phyloP scores from a whole-genome alignment of 2,797 vertebrate species.

The Rhinella marina region DNA sequence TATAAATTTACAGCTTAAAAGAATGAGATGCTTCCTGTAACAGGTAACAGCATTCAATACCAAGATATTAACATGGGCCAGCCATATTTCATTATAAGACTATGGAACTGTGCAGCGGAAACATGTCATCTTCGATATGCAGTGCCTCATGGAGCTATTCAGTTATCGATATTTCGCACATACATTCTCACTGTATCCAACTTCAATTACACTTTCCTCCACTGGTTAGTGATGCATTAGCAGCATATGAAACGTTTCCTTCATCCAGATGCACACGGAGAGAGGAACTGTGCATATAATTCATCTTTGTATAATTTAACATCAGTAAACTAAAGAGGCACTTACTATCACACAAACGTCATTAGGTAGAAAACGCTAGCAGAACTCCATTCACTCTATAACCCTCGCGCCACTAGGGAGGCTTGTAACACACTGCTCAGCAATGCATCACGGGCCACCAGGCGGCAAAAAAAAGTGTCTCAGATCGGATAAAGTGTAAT shows the following conservation, averaged over 20 bases:
- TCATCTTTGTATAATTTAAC: slow-evolving; percentile 64
- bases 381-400: slow-evolving; percentile 6
- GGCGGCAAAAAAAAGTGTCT: slow-evolving; percentile 30
- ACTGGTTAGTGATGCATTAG: slow-evolving; percentile 61
- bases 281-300: slow-evolving; percentile 65
- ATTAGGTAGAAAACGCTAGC: slow-evolving; percentile 9
- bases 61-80: slow-evolving; percentile 78
- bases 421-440: slow-evolving; percentile 43
- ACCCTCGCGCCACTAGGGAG: slow-evolving; percentile 10
- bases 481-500: slow-evolving; percentile 93
- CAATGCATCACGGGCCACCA: slow-evolving; percentile 35
- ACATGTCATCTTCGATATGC: slow-evolving; percentile 63
- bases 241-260: slow-evolving; percentile 69
- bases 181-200: slow-evolving; percentile 57
- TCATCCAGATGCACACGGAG: slow-evolving; percentile 53
- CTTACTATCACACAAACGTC: slow-evolving; percentile 73
- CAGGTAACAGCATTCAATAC: slow-evolving; percentile 71
- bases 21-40: slow-evolving; percentile 65
- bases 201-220: slow-evolving; percentile 36
- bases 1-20: slow-evolving; percentile 76
- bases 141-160: slow-evolving; percentile 63
- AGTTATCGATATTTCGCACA: slow-evolving; percentile 47
- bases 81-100: slow-evolving; percentile 75
- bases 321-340: slow-evolving; percentile 81
- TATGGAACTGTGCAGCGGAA: slow-evolving; percentile 67